phyloP scores from a whole-genome alignment of 2,888 invertebrate genomes.

The Thysanoteuthis rhombus region DNA sequence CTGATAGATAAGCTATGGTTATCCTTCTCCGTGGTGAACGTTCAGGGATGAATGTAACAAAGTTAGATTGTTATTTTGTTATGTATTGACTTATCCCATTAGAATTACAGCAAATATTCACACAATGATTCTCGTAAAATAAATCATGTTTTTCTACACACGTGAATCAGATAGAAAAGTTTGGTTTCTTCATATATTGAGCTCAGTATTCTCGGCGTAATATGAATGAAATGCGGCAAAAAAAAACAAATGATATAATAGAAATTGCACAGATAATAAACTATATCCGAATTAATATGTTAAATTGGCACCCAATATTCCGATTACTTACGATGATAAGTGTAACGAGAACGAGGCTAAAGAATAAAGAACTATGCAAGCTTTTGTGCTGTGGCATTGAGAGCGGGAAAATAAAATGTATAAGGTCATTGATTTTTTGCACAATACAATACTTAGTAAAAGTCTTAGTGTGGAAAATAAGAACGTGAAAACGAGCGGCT shows the following conservation, averaged over 20 bases:
- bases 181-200: not conserved
- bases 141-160: not conserved
- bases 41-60: not conserved
- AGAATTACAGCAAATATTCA: not conserved
- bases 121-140: not conserved
- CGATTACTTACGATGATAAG: not conserved
- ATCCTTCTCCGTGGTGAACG: not conserved
- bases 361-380: not conserved
- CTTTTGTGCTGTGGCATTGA: not conserved
- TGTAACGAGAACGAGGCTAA: not conserved
- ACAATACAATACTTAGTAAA: not conserved
- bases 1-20: not conserved
- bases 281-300: not conserved
- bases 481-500: slow-evolving; percentile 12
- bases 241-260: not conserved
- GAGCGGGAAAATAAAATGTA: not conserved
- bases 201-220: not conserved
- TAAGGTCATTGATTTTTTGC: not conserved
- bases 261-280: not conserved
- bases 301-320: not conserved
- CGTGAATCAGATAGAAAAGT: not conserved
- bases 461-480: not conserved
- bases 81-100: not conserved
- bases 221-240: not conserved
- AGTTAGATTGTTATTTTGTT: not conserved